phyloP scores from a whole-genome alignment of 1,140 invertebrate species.

The Chironomus striatipennis region DNA sequence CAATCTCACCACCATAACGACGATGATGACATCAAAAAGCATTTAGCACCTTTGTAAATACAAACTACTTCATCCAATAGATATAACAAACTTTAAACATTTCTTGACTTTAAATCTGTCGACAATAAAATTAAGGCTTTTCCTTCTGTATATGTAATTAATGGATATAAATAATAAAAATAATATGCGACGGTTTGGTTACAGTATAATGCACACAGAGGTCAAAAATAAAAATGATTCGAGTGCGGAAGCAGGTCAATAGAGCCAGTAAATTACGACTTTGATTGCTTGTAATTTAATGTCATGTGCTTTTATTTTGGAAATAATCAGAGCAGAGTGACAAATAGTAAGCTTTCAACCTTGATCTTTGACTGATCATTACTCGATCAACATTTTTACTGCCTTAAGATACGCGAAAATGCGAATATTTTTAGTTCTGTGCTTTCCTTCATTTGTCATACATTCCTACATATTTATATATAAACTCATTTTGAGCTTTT shows the following conservation, averaged over 20 bases:
- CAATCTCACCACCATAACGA: too few relatives aligned
- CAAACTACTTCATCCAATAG: neutral
- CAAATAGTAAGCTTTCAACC: neutral
- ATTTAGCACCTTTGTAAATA: neutral
- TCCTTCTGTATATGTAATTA: too few relatives aligned
- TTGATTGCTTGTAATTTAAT: neutral
- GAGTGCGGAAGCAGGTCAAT: neutral
- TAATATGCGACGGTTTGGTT: neutral
- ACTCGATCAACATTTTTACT: too few relatives aligned
- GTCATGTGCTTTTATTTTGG: neutral
- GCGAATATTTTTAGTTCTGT: too few relatives aligned
- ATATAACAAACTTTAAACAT: neutral
- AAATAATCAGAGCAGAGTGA: constrained; percentile 6
- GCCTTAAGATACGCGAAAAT: too few relatives aligned
- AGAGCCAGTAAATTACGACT: neutral
- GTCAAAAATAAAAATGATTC: neutral
- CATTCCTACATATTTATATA: too few relatives aligned
- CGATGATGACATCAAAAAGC: neutral
- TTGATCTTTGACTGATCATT: neutral
- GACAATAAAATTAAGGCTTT: neutral
- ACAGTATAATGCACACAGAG: neutral
- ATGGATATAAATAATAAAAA: too few relatives aligned
- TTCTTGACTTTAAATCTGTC: neutral
- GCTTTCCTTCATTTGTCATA: too few relatives aligned
- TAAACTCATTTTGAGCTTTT: too few relatives aligned